Percentiles rank a stretch among this genome's conserved stretches.
phyloP scores from a whole-genome alignment of 2,888 invertebrate genomes.

The Drosophila limbata region DNA sequence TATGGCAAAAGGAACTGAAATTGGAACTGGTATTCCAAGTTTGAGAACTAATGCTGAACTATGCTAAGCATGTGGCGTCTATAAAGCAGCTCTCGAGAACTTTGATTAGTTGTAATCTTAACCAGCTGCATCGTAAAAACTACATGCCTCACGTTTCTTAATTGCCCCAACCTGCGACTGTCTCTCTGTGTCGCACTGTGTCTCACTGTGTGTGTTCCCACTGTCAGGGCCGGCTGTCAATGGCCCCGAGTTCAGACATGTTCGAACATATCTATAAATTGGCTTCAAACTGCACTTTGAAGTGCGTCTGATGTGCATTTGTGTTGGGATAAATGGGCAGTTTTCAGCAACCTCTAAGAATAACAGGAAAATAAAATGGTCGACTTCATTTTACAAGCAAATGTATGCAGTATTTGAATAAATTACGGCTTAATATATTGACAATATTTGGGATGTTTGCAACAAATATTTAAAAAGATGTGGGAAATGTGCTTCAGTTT shows the following conservation, averaged over 20 bases:
- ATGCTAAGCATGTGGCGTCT: constrained; percentile 67
- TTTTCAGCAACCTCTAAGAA: constrained; percentile 6
- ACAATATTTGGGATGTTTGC: too few species aligned
- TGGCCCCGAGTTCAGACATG: constrained; percentile 29
- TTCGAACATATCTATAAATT: constrained; percentile 56
- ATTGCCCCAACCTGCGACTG: constrained; percentile 30
- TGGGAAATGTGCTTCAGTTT: too few species aligned
- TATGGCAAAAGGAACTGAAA: constrained; percentile 7
- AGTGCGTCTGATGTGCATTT: constrained; percentile 33
- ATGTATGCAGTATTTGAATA: neutral
- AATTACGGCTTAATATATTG: too few species aligned
- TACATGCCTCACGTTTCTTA: constrained; percentile 42
- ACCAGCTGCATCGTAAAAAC: constrained; percentile 64
- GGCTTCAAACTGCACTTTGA: constrained; percentile 43
- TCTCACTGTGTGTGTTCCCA: constrained; percentile 31
- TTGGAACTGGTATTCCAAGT: constrained; percentile 22
- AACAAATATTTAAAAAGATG: too few species aligned
- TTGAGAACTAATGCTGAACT: constrained; percentile 58
- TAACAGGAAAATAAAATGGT: neutral
- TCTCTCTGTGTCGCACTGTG: neutral
- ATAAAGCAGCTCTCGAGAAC: constrained; percentile 41
- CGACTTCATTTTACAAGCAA: neutral
- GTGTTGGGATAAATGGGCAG: constrained; percentile 6
- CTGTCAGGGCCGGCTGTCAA: constrained; percentile 39
- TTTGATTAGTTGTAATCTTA: constrained; percentile 72